Base-by-base conservation (phyloP, 2,113 vertebrate genomes). In the Rhombomys opimus region DNA sequence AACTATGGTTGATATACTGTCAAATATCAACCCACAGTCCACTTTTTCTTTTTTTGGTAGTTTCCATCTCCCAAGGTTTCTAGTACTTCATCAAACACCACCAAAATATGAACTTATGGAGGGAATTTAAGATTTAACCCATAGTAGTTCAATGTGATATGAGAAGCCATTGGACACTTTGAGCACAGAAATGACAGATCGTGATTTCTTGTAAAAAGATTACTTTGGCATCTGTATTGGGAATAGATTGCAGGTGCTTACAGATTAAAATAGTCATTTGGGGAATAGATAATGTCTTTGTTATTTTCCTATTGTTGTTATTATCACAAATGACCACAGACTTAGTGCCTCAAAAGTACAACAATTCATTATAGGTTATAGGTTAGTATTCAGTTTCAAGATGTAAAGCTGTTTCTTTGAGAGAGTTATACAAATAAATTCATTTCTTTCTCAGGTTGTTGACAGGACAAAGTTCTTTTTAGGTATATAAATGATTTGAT, bases 251-350 rank as follows among this genome's bases (percentile, higher is more conserved):
- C 35, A 89, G 18, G 67, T 11, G 27, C 8, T 68, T 75, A 87
- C 75, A 35, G 35, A 89, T 93, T 76, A 10, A 65, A 91, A 80
- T 27, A 94, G 85, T 85, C 78, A 88, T 73, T 30, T 38, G 92
- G 80, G 59, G 9, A n/a, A 67, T 57, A 93, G 13, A 77, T 75
- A 50, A 57, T 94, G 61, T 10, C 57, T 88, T 41, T 65, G 68
- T 96, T 95, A 38, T 11, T 75, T 78, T 96, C 54, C 9, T 80
- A 70, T 41, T 90, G 41, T 18, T 88, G 22, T 54, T 89, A 32
- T 88, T 89, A 32, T 88, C 63, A 90, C n/a, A 78, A 94, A 68
- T 84, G 87, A 22, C 32, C 15, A 75, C 35, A 87, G 59, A 80
- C 12, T 85, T 80, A 68, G 63, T 89, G 52, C 13, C 38, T 73